Base-by-base conservation (phyloP, 2,113 vertebrate genomes). In the Perca fluviatilis region DNA sequence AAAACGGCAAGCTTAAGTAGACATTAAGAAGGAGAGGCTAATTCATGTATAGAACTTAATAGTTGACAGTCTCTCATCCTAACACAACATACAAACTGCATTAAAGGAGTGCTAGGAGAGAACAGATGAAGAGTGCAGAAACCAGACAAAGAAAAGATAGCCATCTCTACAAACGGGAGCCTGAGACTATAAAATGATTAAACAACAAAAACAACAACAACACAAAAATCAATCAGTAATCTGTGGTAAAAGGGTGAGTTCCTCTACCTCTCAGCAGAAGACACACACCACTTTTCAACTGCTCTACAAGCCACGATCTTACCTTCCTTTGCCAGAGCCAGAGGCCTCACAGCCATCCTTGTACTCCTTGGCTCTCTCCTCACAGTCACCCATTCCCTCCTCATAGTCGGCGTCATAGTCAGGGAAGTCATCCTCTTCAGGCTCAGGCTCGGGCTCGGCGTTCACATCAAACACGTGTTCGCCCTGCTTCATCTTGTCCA, bases 401-500 rank as follows among this genome's bases (percentile, higher is more conserved):
- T 96, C 93, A 0, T 91, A 95, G 12, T 97, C 96, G 0, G 89
- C 96, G 15, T 92, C 93, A 83, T 98, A 98, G 80, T 96, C 92
- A 9, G 50, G 63, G 5, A 85, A 83, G 7, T 71, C 93, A 1
- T 84, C 84, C 21, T 94, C 95, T 12, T 94, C 94, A 0, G 16
- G 78, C 72, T 90, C 90, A 0, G 90, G 74, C 50, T 96, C 96
- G 0, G 77, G 57, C 57, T 97, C 96, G 0, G 95, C 96, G 0
- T 96, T 91, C 65, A 98, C 88, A 6, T 99, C 96, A 11, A 99
- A 99, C 0, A 89, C 96, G 25, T 97, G 96, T 8, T 97, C 94
- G 0, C 96, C 97, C 87, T 94, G 96, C 90, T 95, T 96, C 89
- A 98, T 96, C 88, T 96, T 98, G 65, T 98, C 98, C 83, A 98